Percentiles rank a stretch among this genome's conserved stretches.
phyloP scores from a whole-genome alignment of 2,888 invertebrate species.

The Acronicta aceris region DNA sequence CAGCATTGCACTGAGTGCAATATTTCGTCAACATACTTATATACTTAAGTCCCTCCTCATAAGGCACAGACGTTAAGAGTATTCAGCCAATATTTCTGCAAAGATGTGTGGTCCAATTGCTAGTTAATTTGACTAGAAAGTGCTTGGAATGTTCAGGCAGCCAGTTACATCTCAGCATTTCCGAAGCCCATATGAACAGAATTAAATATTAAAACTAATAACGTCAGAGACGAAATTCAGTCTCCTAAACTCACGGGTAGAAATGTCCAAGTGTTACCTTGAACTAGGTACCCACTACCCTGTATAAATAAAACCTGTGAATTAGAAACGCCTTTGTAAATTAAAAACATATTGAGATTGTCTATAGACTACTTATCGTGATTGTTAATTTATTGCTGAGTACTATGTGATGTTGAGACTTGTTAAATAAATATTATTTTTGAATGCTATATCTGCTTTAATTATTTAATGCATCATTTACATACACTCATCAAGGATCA shows the following conservation, averaged over 20 bases:
- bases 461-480: not conserved
- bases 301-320: too few species aligned
- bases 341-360: too few species aligned
- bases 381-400: constrained; percentile 77
- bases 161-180: not conserved
- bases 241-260: not conserved
- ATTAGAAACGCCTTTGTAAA: too few species aligned
- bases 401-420: constrained; percentile 68
- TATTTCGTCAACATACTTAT: too few species aligned
- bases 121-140: too few species aligned
- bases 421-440: constrained; percentile 58
- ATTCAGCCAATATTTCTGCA: not conserved
- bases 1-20: too few species aligned
- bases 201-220: too few species aligned
- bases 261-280: not conserved
- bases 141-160: not conserved
- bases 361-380: constrained; percentile 9
- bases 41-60: too few species aligned
- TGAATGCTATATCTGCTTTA: constrained; percentile 8
- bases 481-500: too few species aligned
- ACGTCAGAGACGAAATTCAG: not conserved
- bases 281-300: too few species aligned
- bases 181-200: too few species aligned
- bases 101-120: too few species aligned
- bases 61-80: not conserved